Base-by-base conservation (phyloP, 2,113 vertebrate genomes). In the Myotis brandtii region DNA sequence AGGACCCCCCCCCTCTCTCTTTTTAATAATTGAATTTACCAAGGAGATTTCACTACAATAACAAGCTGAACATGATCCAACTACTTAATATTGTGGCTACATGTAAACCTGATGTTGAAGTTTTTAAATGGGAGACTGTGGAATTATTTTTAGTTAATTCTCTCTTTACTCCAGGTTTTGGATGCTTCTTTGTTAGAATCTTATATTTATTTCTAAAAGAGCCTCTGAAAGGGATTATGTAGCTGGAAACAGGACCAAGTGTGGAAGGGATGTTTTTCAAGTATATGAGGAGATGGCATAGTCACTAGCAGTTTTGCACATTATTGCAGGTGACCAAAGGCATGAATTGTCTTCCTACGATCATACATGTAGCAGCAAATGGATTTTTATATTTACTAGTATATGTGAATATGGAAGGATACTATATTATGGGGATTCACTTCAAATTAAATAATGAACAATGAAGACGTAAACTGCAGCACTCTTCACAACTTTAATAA, bases 131-230 rank as follows among this genome's bases (percentile, higher is more conserved):
- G 59, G 56, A 93, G 69, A 93, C 76, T 43, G 32, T 64, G 56
- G 54, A 67, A 82, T 94, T 96, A 95, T 91, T 96, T 52, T 84
- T 48, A 85, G 52, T 89, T 80, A 84, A 90, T 87, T 95, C 70
- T 92, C 20, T 82, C 76, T 92, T 81, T 90, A 85, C 88, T 84
- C 66, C n/a, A 86, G 72, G 14, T 62, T 92, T 56, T 46, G 9
- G 34, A 13, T 92, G 48, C 6, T 75, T 76, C 80, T 90, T 82
- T 94, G 43, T 80, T 95, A 62, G 27, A 87, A 59, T 66, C 56
- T 69, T 86, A 17, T 91, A 62, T 80, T 81, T 85, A 56, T 90
- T 87, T 81, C 32, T 59, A 72, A 56, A 89, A 94, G 89, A 93
- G 34, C 14, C 37, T 37, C 43, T 84, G 46, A 67, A n/a, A 79